A percentile compares a stretch with the other conserved stretches of the same genome.
These are phyloP conservation scores for Apteryx mantelli DNA, from an alignment of 2,113 vertebrate genomes.

Conservation along the genomic window DNA sequence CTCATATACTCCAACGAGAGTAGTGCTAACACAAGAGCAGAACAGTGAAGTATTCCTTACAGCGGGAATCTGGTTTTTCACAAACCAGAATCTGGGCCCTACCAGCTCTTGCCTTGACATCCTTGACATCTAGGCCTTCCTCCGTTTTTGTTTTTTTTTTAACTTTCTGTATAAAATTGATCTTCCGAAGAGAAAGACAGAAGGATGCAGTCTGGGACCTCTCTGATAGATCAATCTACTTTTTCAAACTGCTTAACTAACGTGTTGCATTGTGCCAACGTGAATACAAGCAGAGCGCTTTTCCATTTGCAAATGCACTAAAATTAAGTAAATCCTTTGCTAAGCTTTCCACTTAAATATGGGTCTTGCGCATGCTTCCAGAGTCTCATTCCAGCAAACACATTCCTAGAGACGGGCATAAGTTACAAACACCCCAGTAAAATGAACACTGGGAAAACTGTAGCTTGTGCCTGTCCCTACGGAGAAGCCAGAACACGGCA, in stretches of 20 bases:
- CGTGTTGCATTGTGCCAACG: neutral
- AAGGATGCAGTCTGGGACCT: neutral
- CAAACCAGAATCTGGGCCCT: neutral
- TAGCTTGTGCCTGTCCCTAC: conserved; percentile 6
- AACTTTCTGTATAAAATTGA: neutral
- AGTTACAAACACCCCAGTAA: neutral
- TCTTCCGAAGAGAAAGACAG: neutral
- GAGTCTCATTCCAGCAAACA: conserved; percentile 29
- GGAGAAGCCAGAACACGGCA: neutral
- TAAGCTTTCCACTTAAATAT: conserved; percentile 19
- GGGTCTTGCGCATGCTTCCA: conserved; percentile 10
- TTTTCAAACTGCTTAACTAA: neutral
- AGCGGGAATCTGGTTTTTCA: neutral
- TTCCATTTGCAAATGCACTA: conserved; percentile 30
- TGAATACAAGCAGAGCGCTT: neutral
- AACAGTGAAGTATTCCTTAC: neutral
- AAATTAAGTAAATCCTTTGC: conserved; percentile 12
- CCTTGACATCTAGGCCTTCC: neutral
- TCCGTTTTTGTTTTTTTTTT: neutral
- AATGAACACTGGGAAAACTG: conserved; percentile 10
- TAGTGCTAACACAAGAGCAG: neutral
- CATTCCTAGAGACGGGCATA: conserved; percentile 11
- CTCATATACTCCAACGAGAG: neutral
- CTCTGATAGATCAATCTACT: neutral
- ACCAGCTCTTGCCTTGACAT: neutral